These are phyloP conservation scores for Boulengerochromis microlepis DNA, from an alignment of 2,113 vertebrate species.

Conservation along the genomic window DNA sequence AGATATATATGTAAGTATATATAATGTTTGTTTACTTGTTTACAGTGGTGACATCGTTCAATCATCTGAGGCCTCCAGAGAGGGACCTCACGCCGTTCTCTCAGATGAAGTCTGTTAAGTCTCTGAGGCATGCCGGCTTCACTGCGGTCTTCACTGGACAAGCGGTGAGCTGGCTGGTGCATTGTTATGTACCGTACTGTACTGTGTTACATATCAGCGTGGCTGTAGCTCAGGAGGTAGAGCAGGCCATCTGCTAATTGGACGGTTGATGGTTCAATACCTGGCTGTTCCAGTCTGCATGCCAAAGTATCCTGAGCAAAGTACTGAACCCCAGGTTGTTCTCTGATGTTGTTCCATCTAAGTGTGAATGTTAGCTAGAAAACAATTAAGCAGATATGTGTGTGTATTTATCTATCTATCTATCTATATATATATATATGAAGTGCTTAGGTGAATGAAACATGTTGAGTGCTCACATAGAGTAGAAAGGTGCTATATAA, in stretches of 20 bases:
- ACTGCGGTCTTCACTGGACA: conserved; percentile 64
- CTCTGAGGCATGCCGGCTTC: conserved; percentile 63
- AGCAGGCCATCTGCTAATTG: not conserved
- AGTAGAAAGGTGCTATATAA: not conserved
- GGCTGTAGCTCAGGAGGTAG: not conserved
- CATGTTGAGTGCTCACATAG: not conserved
- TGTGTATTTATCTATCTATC: rapidly evolving
- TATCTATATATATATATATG: not conserved
- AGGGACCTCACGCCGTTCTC: conserved; percentile 40
- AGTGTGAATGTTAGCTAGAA: not conserved
- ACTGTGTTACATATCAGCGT: not conserved
- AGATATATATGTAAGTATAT: not conserved
- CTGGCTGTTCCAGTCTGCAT: not conserved
- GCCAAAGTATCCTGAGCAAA: not conserved
- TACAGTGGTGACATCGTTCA: conserved; percentile 67
- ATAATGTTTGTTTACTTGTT: not conserved
- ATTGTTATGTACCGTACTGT: not conserved
- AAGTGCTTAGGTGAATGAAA: not conserved
- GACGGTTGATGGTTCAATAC: not conserved
- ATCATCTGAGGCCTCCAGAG: conserved; percentile 49
- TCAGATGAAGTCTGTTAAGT: conserved; percentile 63
- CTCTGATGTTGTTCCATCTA: not conserved
- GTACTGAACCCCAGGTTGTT: not conserved
- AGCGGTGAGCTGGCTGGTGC: conserved; percentile 6
- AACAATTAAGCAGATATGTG: not conserved